A percentile compares a stretch with the other conserved stretches of the same genome.
These are phyloP conservation scores for Callopanchax toddi DNA, from an alignment of 2,113 vertebrate genomes.

Conservation along the genomic window DNA sequence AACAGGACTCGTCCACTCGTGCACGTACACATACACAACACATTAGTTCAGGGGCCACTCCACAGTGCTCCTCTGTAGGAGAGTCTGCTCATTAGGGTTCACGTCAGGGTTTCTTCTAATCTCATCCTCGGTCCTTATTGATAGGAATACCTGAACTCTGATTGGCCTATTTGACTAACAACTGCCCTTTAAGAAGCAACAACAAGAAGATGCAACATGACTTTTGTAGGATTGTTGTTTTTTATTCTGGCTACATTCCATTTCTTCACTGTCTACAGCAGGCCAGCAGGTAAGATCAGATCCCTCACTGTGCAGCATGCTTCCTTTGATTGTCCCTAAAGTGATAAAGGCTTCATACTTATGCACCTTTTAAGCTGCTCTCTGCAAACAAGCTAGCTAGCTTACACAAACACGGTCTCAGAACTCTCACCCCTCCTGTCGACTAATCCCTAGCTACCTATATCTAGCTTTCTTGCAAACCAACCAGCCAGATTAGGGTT, in stretches of 20 bases:
- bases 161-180: not conserved
- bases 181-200: not conserved
- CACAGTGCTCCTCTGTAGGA: not conserved
- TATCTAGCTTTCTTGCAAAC: too few species aligned
- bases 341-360: too few species aligned
- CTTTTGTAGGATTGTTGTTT: constrained; percentile 15
- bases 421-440: too few species aligned
- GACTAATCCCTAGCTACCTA: too few species aligned
- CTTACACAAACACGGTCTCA: too few species aligned
- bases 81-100: not conserved
- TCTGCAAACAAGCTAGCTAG: too few species aligned
- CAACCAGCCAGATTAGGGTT: too few species aligned
- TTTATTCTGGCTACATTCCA: constrained; percentile 40
- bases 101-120: not conserved
- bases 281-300: constrained; percentile 50
- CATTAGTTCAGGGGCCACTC: not conserved
- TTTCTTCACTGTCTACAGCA: constrained; percentile 32
- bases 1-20: constrained; percentile 38
- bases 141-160: not conserved
- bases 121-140: not conserved
- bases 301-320: too few species aligned
- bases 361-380: too few species aligned
- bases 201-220: constrained; percentile 42
- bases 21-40: constrained; percentile 28
- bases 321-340: too few species aligned